These are phyloP conservation scores for Ceratotherium simum DNA, from an alignment of 2,113 vertebrate genomes.

Conservation along the genomic window DNA sequence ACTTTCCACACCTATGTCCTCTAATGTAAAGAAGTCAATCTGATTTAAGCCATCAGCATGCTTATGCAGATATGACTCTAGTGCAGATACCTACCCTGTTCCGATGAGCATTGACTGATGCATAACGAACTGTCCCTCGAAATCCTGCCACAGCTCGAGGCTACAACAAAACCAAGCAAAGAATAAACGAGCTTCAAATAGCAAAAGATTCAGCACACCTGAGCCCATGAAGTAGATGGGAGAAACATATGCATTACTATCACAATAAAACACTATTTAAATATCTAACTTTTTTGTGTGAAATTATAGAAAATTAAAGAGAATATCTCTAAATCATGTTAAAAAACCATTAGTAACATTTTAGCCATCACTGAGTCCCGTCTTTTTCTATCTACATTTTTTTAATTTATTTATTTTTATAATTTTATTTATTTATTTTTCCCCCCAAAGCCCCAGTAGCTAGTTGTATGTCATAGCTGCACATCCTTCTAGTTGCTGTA, in stretches of 20 bases:
- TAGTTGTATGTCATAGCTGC: too few species aligned
- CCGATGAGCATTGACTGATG: conserved; percentile 97
- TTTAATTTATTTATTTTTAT: too few species aligned
- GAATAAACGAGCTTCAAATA: conserved; percentile 57
- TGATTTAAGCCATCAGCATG: background rate
- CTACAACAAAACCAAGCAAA: conserved; percentile 86
- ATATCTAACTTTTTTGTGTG: conserved; percentile 57
- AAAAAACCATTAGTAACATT: background rate
- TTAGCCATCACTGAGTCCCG: background rate
- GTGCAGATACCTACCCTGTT: conserved; percentile 92
- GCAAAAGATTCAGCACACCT: conserved; percentile 11
- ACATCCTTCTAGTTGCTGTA: too few species aligned
- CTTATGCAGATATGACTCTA: background rate
- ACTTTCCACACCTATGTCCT: background rate
- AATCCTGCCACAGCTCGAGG: conserved; percentile 98
- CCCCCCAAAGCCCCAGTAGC: too few species aligned
- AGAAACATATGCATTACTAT: background rate
- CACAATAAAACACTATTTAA: conserved; percentile 41
- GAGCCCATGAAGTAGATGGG: background rate
- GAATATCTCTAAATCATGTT: conserved; percentile 28
- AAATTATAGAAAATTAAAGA: conserved; percentile 48
- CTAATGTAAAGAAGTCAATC: background rate
- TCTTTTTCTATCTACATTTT: conserved; percentile 43
- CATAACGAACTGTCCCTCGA: conserved; percentile 98
- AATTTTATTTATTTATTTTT: too few species aligned